Base-by-base conservation (phyloP, 2,797 vertebrate genomes). In the Heteromormyrus szaboi region DNA sequence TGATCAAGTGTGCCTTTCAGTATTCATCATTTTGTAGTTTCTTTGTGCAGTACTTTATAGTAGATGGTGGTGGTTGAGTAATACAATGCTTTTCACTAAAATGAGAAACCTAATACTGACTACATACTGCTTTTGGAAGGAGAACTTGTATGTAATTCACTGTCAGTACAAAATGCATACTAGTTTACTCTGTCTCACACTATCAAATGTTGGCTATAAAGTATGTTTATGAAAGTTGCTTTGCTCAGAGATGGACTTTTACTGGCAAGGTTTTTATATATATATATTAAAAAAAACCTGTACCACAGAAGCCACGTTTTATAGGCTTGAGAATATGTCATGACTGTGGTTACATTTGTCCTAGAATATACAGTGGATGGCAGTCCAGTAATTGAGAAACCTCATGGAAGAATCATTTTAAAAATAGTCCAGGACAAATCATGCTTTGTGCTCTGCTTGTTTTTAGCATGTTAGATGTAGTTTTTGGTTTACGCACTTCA, bases 351-450 rank as follows among this genome's bases (percentile, higher is more conserved):
- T 85, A 54, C 48, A 3, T 90, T 90, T 37, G 90, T 91, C 86
- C 91, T 88, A 88, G 85, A 91, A 88, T 72, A 89, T 89, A 89
- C 89, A 88, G 90, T 62, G 87, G 90, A 89, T 29, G 83, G 84
- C 89, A 90, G 88, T 89, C 89, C 79, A 88, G 91, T 91, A 91
- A 91, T 91, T 90, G 90, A 91, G 89, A 90, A 91, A 91, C 88
- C 79, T 90, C 89, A 87, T 89, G 87, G 90, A 90, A 88, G 88
- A 90, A 91, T 89, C 29, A 3, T 89, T 50, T 90, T 89, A 62
- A 19, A 91, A 90, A 93, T 92, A 91, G 91, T 90, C 87, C 88
- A 76, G 88, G 89, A 91, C 90, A 91, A 90, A 91, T 91, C 19
- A 81, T 81, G 19, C 76, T 81, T 92, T 91, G 88, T 92, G 90